A percentile compares a stretch with the other conserved stretches of the same genome.
phyloP scores from a whole-genome alignment of 2,888 invertebrate species.

The Notodonta dromedarius region DNA sequence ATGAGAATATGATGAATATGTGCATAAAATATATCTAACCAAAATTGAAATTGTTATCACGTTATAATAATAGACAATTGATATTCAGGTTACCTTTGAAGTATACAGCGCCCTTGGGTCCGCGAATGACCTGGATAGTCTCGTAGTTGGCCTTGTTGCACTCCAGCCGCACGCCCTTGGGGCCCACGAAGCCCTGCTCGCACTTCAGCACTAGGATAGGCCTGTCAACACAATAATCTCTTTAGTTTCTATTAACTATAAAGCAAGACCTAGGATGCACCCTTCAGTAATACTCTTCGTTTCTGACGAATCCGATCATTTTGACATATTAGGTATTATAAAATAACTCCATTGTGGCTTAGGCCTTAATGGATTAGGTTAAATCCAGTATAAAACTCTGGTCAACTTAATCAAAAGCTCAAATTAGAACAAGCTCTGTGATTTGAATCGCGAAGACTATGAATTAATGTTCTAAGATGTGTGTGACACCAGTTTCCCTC shows the following conservation, averaged over 20 bases:
- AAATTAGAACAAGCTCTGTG: no score
- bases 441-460: no score
- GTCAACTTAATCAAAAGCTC: no score
- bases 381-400: no score
- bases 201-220: conserved; percentile 97
- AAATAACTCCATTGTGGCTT: no score
- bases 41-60: no score
- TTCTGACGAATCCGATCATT: neutral
- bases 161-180: conserved; percentile 94
- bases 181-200: conserved; percentile 98
- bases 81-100: conserved; percentile 89
- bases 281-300: neutral
- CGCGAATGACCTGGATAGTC: conserved; percentile 95
- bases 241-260: neutral
- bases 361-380: no score
- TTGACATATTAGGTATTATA: neutral
- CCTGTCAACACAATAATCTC: conserved; percentile 67
- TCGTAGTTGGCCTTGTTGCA: conserved; percentile 98
- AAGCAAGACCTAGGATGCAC: neutral
- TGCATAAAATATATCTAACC: no score
- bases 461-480: no score
- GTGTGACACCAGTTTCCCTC: no score
- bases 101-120: conserved; percentile 94
- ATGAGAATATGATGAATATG: no score
- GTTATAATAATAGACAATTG: no score